Percentiles rank a stretch among this genome's conserved stretches.
phyloP scores from a whole-genome alignment of 2,888 invertebrate genomes.

The Aricia artaxerxes region DNA sequence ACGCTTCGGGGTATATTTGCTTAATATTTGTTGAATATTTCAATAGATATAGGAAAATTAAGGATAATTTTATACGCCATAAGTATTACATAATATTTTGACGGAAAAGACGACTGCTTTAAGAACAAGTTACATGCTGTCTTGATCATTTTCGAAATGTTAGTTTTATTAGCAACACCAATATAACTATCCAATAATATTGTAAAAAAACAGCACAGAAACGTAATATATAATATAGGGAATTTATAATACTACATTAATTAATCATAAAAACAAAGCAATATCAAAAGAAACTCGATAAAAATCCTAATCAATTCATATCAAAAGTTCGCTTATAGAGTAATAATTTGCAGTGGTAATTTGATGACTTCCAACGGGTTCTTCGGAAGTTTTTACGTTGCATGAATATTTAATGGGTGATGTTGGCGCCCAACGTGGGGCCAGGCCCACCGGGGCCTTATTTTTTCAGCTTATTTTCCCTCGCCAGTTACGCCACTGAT shows the following conservation, averaged over 20 bases:
- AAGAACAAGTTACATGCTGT: neutral
- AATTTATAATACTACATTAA: too few species aligned
- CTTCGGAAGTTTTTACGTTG: conserved; percentile 57
- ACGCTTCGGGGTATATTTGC: conserved; percentile 45
- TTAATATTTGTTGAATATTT: conserved; percentile 21
- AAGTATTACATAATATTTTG: neutral
- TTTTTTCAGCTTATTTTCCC: conserved; percentile 50
- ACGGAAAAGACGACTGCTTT: neutral
- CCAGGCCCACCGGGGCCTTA: conserved; percentile 40
- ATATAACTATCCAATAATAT: too few species aligned
- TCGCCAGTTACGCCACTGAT: conserved; percentile 49
- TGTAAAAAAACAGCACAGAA: too few species aligned
- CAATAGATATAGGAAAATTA: neutral
- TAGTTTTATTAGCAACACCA: too few species aligned
- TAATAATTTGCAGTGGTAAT: conserved; percentile 62
- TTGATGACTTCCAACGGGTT: conserved; percentile 61
- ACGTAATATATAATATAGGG: too few species aligned
- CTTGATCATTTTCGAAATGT: too few species aligned
- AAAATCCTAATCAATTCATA: conserved; percentile 33
- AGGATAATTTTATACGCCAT: neutral
- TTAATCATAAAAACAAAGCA: neutral
- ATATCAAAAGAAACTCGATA: neutral
- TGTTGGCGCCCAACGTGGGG: conserved; percentile 61
- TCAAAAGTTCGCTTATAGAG: conserved; percentile 40
- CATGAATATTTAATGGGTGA: conserved; percentile 65